A percentile compares a stretch with the other conserved stretches of the same genome.
Conservation (phyloP, 2,888 invertebrate genomes). For the Anarsia innoxiella region DNA sequence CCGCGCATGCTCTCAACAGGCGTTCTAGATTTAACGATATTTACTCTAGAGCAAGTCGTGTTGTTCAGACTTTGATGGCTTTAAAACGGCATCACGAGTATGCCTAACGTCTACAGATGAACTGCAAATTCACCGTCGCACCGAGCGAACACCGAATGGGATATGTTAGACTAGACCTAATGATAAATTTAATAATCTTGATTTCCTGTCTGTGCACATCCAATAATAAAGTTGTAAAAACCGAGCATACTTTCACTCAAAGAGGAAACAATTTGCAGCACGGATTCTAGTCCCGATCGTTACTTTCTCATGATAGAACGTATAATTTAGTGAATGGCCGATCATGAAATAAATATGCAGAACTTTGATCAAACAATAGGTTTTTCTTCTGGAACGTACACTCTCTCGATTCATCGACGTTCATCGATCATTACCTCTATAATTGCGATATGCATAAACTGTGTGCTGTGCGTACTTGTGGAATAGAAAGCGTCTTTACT, state of each 20-base stretch:
- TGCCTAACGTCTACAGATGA: constrained; percentile 8
- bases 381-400: constrained; percentile 33
- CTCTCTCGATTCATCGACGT: constrained; percentile 28
- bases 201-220: constrained; percentile 28
- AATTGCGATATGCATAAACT: constrained; percentile 47
- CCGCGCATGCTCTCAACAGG: constrained; percentile 34
- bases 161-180: background rate
- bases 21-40: constrained; percentile 49
- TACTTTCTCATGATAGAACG: constrained; percentile 56
- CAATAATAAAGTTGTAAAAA: constrained; percentile 27
- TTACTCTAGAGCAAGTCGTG: constrained; percentile 46
- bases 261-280: constrained; percentile 44
- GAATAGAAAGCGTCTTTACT: constrained; percentile 47
- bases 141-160: no score
- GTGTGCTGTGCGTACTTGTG: constrained; percentile 37
- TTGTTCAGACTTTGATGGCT: constrained; percentile 40
- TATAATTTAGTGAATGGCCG: constrained; percentile 58
- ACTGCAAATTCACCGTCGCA: background rate
- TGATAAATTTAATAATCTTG: constrained; percentile 14
- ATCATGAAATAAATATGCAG: constrained; percentile 43
- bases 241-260: constrained; percentile 49
- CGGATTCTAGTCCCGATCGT: constrained; percentile 45
- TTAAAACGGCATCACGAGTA: constrained; percentile 27
- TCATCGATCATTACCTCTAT: constrained; percentile 33
- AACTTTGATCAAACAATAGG: constrained; percentile 47